phyloP scores from a whole-genome alignment of 2,888 invertebrate species.

The Cephonodes hylas region DNA sequence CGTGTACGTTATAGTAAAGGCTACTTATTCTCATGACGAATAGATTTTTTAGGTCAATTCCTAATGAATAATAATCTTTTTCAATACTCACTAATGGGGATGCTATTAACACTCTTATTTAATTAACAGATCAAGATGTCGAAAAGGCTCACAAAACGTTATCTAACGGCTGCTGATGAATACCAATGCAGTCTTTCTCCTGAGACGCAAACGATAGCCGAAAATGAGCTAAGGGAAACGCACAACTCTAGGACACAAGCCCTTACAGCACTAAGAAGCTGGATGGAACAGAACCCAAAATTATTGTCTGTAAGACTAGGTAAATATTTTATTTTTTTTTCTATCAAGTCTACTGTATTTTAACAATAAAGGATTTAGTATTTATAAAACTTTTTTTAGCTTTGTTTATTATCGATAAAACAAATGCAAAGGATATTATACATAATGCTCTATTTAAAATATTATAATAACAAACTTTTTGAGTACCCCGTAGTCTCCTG shows the following conservation, averaged over 20 bases:
- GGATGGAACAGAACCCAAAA: conserved; percentile 86
- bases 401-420: no score
- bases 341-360: no score
- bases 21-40: background rate
- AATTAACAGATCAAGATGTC: conserved; percentile 48
- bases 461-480: no score
- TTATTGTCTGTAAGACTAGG: conserved; percentile 86
- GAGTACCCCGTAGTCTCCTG: no score
- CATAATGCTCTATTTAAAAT: no score
- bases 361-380: no score
- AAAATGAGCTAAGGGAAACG: conserved; percentile 86
- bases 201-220: conserved; percentile 83
- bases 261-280: conserved; percentile 83
- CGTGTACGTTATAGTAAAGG: background rate
- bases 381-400: no score
- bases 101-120: background rate
- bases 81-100: no score
- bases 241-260: conserved; percentile 83
- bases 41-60: no score
- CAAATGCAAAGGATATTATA: no score
- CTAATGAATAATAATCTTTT: no score
- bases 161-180: conserved; percentile 82
- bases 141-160: conserved; percentile 59
- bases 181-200: conserved; percentile 83
- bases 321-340: conserved; percentile 58